phyloP scores from a whole-genome alignment of 2,888 invertebrate genomes.

The Carpatolechia fugitivella region DNA sequence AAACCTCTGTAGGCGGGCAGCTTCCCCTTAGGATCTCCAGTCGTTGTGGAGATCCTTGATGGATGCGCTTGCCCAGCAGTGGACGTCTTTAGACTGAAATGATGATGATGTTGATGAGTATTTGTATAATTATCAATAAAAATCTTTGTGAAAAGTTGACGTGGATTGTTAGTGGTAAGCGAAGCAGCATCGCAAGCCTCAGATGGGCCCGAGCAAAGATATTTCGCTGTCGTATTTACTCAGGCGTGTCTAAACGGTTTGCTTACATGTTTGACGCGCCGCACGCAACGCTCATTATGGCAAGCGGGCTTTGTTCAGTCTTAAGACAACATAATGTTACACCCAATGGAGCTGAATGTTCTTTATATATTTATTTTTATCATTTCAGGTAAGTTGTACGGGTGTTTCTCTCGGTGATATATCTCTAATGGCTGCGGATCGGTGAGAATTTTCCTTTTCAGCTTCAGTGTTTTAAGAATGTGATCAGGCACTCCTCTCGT shows the following conservation, averaged over 20 bases:
- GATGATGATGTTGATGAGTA: too few species aligned
- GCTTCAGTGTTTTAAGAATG: conserved; percentile 31
- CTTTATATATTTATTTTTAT: conserved; percentile 73
- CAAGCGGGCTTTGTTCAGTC: conserved; percentile 72
- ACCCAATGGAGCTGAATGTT: conserved; percentile 66
- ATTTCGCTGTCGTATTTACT: conserved; percentile 77
- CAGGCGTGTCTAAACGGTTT: conserved; percentile 78
- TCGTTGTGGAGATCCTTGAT: too few species aligned
- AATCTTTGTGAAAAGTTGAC: conserved; percentile 72
- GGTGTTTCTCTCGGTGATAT: conserved; percentile 52
- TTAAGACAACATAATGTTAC: conserved; percentile 73
- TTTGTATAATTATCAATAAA: conserved; percentile 77
- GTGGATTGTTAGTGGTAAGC: conserved; percentile 61
- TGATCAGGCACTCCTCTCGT: conserved; percentile 15
- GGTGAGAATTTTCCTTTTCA: conserved; percentile 58
- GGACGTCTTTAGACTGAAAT: too few species aligned
- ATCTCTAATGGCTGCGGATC: conserved; percentile 48
- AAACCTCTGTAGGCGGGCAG: too few species aligned
- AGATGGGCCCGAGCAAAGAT: conserved; percentile 67
- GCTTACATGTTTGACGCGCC: conserved; percentile 78
- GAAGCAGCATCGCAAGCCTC: conserved; percentile 60
- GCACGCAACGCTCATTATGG: conserved; percentile 77
- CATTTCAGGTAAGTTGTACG: conserved; percentile 70
- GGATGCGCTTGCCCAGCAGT: too few species aligned
- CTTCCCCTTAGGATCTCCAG: too few species aligned